phyloP scores from a whole-genome alignment of 2,888 invertebrate genomes.

The Drosophila picticornis region DNA sequence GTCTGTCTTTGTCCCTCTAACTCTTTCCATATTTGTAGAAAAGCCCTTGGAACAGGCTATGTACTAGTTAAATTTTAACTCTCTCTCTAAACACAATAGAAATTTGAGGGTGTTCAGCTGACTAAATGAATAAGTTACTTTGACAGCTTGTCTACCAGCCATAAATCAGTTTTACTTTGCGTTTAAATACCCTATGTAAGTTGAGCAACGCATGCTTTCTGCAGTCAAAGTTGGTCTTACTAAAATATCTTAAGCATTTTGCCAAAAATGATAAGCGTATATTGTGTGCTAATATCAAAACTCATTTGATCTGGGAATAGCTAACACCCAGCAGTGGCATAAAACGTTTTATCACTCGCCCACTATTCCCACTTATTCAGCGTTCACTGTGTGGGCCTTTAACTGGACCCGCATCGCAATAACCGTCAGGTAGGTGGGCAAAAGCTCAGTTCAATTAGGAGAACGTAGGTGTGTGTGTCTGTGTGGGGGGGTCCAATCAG shows the following conservation, averaged over 20 bases:
- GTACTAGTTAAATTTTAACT: not conserved
- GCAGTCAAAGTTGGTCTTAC: not conserved
- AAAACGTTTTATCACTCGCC: not conserved
- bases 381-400: not conserved
- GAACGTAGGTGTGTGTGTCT: not conserved
- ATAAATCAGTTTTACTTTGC: not conserved
- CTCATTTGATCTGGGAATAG: not conserved
- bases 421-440: not conserved
- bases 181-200: not conserved
- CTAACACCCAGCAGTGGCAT: not conserved
- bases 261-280: not conserved
- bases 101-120: not conserved
- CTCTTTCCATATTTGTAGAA: not conserved
- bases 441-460: not conserved
- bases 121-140: not conserved
- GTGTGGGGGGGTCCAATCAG: conserved; percentile 8
- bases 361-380: not conserved
- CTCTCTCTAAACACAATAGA: not conserved
- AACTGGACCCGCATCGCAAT: conserved; percentile 14
- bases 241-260: not conserved
- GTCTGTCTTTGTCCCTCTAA: not conserved
- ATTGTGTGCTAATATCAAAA: not conserved
- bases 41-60: not conserved
- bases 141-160: not conserved
- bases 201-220: not conserved